A percentile compares a stretch with the other conserved stretches of the same genome.
Conservation (phyloP, 2,797 vertebrate genomes). For the Malacoraja senta region DNA sequence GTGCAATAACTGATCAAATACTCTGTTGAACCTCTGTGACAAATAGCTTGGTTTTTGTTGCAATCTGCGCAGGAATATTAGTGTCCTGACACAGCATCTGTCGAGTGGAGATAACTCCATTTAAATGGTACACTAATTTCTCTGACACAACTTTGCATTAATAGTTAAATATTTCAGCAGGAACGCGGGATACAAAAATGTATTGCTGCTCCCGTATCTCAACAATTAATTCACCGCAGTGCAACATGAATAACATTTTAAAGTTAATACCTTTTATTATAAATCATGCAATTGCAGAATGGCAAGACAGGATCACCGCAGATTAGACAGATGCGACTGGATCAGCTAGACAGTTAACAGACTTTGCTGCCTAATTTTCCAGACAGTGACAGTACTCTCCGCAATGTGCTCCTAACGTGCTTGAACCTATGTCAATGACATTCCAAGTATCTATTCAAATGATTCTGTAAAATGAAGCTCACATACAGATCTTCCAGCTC, state of each 20-base stretch:
- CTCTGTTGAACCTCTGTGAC: background rate
- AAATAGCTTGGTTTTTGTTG: background rate
- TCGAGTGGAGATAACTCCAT: background rate
- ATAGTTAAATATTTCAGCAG: background rate
- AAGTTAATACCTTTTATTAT: background rate
- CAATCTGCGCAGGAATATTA: background rate
- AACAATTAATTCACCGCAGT: constrained; percentile 14
- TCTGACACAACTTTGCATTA: background rate
- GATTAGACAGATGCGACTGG: constrained; percentile 10
- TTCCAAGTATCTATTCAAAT: background rate
- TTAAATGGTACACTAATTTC: background rate
- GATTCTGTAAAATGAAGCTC: background rate
- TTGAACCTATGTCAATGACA: background rate
- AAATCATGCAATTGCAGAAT: background rate
- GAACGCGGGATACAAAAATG: background rate
- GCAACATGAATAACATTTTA: background rate
- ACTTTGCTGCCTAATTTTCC: background rate
- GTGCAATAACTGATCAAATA: background rate
- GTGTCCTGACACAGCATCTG: background rate
- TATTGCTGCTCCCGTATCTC: no score
- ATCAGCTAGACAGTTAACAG: constrained; percentile 13
- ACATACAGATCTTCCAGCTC: background rate
- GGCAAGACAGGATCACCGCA: background rate
- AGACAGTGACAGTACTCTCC: background rate
- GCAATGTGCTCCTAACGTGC: background rate